These are phyloP conservation scores for Percina caprodes DNA, from an alignment of 2,113 vertebrate species.

Conservation along the genomic window DNA sequence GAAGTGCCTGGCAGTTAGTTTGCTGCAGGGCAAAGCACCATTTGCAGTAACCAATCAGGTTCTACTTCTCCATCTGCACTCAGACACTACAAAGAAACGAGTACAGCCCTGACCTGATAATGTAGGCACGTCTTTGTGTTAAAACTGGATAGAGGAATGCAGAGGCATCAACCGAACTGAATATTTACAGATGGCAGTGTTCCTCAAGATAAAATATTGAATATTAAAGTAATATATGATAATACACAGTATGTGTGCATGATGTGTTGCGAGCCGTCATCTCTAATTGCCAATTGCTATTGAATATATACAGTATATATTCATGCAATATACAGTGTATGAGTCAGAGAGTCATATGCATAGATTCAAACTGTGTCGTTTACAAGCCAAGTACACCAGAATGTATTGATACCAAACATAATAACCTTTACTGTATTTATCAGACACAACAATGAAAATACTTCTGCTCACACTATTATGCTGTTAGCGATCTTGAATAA, in stretches of 20 bases:
- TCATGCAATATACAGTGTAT: not conserved
- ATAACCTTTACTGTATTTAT: not conserved
- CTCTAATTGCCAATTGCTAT: not conserved
- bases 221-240: not conserved
- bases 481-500: not conserved
- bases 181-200: not conserved
- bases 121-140: slow-evolving; percentile 37
- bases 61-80: slow-evolving; percentile 75
- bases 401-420: not conserved
- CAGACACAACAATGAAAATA: not conserved
- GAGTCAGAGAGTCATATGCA: not conserved
- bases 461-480: not conserved
- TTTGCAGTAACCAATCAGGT: slow-evolving; percentile 74
- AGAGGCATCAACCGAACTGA: slow-evolving; percentile 4
- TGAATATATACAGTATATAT: not conserved
- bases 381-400: not conserved
- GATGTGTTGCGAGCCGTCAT: not conserved
- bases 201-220: not conserved
- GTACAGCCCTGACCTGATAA: slow-evolving; percentile 64
- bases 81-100: slow-evolving; percentile 53
- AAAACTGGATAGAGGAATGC: slow-evolving; percentile 13
- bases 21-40: slow-evolving; percentile 69
- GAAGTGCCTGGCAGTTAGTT: slow-evolving; percentile 80
- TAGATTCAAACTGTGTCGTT: not conserved
- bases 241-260: not conserved